These are phyloP conservation scores for Zaprionus vittiger DNA, from an alignment of 1,140 invertebrate genomes.

Conservation along the genomic window DNA sequence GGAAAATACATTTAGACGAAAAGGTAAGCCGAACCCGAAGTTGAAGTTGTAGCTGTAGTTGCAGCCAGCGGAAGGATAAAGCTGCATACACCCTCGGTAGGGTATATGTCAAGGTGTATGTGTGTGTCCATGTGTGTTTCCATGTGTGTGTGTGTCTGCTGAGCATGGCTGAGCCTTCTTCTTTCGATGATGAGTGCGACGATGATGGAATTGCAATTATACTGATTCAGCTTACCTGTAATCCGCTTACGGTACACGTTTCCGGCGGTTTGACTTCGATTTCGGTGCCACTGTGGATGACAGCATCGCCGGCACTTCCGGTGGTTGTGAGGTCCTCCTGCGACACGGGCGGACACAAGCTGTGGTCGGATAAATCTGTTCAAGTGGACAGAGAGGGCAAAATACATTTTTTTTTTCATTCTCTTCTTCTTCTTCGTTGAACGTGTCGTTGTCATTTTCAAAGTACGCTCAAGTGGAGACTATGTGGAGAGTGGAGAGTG, in stretches of 20 bases:
- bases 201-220: conserved; percentile 72
- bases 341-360: conserved; percentile 71
- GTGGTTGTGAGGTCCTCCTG: conserved; percentile 69
- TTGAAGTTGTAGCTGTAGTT: conserved; percentile 35
- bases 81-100: background rate
- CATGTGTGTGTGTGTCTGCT: conserved; percentile 15
- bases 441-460: conserved; percentile 46
- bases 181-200: conserved; percentile 55
- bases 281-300: conserved; percentile 71
- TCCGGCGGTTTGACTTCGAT: conserved; percentile 79
- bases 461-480: conserved; percentile 40
- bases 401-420: conserved; percentile 26
- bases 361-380: conserved; percentile 77
- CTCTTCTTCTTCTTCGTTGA: background rate
- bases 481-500: background rate
- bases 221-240: conserved; percentile 85
- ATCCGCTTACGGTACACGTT: conserved; percentile 85
- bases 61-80: conserved; percentile 23
- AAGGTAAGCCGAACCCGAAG: conserved; percentile 41
- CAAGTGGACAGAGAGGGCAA: conserved; percentile 58
- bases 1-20: conserved; percentile 56
- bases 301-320: conserved; percentile 63
- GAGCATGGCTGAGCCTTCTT: conserved; percentile 31
- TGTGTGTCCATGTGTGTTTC: background rate
- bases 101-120: background rate